Evolutionary conservation across 2,797 vertebrate species (phyloP), one percentile per base, ranked within the genome.

Genomic region (Bradypodion ventrale): DNA sequence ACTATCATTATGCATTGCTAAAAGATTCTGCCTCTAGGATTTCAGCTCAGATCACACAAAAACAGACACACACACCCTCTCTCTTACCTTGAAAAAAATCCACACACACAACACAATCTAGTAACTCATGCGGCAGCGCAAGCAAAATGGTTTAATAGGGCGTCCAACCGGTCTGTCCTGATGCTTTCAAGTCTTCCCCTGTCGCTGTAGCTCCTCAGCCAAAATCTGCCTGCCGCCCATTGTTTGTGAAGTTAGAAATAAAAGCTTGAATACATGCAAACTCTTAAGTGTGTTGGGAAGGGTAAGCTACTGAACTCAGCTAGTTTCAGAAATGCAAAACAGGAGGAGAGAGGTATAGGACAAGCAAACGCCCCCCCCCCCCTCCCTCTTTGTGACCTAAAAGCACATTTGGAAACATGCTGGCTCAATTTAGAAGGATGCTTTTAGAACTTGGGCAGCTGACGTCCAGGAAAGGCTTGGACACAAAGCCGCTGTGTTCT

Each of bases 301-400:
- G 87, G 69, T 0, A 46, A 46, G 69, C 75, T 87, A 87, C 83
- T 78, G 85, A 62, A 75, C 49, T 82, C 0, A 0, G 85, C 83
- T 85, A 56, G 19, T 80, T 87, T 63, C 3, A 12, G 86, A 60
- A 92, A 86, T 85, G 92, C 94, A 95, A 91, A 93, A 91, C 80
- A 68, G 0, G n/a, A n/a, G 75, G 0, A 74, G 66, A n/a, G 78
- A 63, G 87, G 88, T 68, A 78, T 66, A 80, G 87, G 27, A 35
- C 0, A 19, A 25, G 19, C 3, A 8, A 27, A 19, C 40, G 80
- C 1, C 0, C 68, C 62, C 68, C 35, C 16, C 15, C 16, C 56
- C 21, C 19, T 29, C 60, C 49, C 29, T 91, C 78, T 35, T 82
- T 88, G 85, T 93, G 94, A 95, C 92, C 90, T 94, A 92, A 94